Conservation (phyloP, 2,113 vertebrate species). For the Varanus salvator region DNA sequence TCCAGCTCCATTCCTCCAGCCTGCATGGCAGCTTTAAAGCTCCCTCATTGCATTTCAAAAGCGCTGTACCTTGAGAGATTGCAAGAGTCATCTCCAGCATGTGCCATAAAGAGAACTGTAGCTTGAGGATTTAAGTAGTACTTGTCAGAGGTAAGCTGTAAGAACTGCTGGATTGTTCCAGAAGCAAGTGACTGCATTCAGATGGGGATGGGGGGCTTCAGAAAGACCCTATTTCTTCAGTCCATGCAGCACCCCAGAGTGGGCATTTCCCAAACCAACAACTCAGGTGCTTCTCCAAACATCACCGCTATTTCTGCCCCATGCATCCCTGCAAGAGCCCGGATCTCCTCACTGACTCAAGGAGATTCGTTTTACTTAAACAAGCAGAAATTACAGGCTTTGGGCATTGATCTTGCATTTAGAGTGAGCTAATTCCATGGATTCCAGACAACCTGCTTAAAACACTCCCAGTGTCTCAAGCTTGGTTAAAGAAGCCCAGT, state of each 20-base stretch:
- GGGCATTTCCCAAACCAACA: background rate
- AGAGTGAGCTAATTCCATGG: background rate
- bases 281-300: background rate
- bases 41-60: constrained; percentile 40
- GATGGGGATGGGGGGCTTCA: background rate
- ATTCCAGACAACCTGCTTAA: background rate
- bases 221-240: background rate
- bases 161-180: constrained; percentile 30
- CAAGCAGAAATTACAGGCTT: background rate
- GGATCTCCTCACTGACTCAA: background rate
- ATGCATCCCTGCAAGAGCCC: too few species aligned
- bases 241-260: background rate
- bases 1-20: constrained; percentile 23
- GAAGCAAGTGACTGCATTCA: constrained; percentile 23
- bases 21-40: constrained; percentile 32
- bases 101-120: constrained; percentile 37
- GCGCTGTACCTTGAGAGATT: constrained; percentile 64
- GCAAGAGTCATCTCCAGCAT: constrained; percentile 58
- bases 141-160: constrained; percentile 36
- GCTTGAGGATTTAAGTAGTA: constrained; percentile 58
- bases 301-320: background rate
- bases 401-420: background rate
- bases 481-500: background rate
- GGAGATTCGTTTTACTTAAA: background rate
- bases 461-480: background rate